A percentile compares a stretch with the other conserved stretches of the same genome.
Evolutionary conservation across 2,888 invertebrate genomes (phyloP).

Genomic region (Caenorhabditis angaria): DNA sequence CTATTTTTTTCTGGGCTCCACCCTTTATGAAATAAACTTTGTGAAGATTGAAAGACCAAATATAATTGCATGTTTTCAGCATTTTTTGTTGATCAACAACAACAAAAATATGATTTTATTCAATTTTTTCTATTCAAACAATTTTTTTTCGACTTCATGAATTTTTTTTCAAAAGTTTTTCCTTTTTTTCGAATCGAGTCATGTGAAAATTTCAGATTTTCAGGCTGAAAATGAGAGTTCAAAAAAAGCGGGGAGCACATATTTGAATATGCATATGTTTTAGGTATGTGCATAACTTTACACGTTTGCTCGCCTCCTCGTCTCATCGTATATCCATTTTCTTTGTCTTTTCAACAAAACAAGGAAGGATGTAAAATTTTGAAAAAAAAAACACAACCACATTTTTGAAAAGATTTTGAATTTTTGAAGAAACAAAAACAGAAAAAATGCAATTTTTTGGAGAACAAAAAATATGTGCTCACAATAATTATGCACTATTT

Average conservation of each 20-base stretch:
- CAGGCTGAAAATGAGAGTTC: too few species aligned
- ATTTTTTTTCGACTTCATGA: neutral
- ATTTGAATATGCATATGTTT: conserved; percentile 29
- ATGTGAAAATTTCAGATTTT: too few species aligned
- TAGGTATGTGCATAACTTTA: conserved; percentile 47
- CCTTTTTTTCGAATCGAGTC: too few species aligned
- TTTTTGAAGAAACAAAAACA: neutral
- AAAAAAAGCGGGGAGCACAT: conserved; percentile 17
- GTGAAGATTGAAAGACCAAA: too few species aligned
- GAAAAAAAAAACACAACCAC: neutral
- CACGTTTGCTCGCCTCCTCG: conserved; percentile 7
- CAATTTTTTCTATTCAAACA: neutral
- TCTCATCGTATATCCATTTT: neutral
- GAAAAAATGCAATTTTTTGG: neutral
- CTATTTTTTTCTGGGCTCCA: conserved; percentile 15
- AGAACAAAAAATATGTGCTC: neutral
- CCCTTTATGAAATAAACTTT: too few species aligned
- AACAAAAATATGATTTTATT: neutral
- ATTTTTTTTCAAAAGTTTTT: too few species aligned
- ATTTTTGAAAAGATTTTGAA: neutral
- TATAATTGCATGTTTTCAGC: too few species aligned
- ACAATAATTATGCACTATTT: too few species aligned
- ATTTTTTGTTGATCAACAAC: neutral
- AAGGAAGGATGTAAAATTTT: too few species aligned
- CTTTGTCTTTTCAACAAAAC: neutral